Percentiles rank a stretch among this genome's conserved stretches.
phyloP scores from a whole-genome alignment of 2,888 invertebrate genomes.

The Podabrus alpinus region DNA sequence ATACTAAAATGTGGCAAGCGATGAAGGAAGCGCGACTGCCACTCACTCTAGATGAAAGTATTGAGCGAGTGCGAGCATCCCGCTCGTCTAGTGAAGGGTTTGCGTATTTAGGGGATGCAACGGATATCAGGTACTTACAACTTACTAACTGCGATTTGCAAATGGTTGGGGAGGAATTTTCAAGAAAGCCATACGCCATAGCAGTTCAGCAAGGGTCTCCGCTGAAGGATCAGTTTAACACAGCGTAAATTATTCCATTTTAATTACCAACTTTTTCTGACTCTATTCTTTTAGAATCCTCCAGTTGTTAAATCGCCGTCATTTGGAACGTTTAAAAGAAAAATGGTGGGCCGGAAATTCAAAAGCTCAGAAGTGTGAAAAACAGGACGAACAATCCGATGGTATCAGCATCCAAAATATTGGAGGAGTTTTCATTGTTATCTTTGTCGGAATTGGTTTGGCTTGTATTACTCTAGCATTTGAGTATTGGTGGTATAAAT shows the following conservation, averaged over 20 bases:
- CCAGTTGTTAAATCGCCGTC: conserved; percentile 88
- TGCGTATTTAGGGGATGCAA: conserved; percentile 87
- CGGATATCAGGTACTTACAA: conserved; percentile 77
- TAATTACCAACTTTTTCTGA: neutral
- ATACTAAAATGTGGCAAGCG: conserved; percentile 98
- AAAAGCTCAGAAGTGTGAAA: conserved; percentile 75
- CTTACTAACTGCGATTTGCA: conserved; percentile 87
- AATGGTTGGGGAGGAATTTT: conserved; percentile 95
- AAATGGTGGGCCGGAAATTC: conserved; percentile 95
- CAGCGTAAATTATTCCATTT: conserved; percentile 76
- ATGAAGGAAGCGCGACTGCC: conserved; percentile 87
- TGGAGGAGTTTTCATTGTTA: conserved; percentile 96
- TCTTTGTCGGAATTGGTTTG: conserved; percentile 91
- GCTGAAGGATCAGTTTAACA: conserved; percentile 91
- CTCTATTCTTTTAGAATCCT: conserved; percentile 71
- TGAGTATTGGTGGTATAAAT: conserved; percentile 94
- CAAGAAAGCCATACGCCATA: conserved; percentile 94
- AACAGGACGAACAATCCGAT: conserved; percentile 90
- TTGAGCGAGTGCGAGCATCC: conserved; percentile 71
- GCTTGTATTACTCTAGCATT: conserved; percentile 89
- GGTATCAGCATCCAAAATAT: conserved; percentile 98
- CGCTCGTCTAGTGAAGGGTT: conserved; percentile 71
- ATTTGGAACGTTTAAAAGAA: conserved; percentile 91
- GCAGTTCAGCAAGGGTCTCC: conserved; percentile 96
- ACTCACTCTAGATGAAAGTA: conserved; percentile 75